Conservation (phyloP, 2,888 invertebrate species). For the Idaea straminata region DNA sequence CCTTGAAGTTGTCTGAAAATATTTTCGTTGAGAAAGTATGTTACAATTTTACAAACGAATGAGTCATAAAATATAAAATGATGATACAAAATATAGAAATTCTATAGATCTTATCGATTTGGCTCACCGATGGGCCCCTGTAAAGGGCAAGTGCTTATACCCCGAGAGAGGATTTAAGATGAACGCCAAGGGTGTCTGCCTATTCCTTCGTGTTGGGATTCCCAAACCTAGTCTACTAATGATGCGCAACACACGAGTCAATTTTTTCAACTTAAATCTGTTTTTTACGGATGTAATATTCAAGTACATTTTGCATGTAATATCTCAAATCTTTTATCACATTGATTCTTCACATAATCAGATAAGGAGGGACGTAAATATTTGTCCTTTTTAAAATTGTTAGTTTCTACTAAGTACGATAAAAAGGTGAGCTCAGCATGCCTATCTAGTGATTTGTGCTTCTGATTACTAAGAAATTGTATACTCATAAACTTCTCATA, state of each 20-base stretch:
- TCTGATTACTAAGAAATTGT: constrained; percentile 6
- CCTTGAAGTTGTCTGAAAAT: neutral
- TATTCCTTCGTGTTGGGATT: too few relatives aligned
- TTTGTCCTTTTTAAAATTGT: neutral
- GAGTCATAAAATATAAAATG: too few relatives aligned
- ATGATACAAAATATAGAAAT: too few relatives aligned
- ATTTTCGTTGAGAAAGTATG: neutral
- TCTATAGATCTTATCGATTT: too few relatives aligned
- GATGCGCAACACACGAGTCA: too few relatives aligned
- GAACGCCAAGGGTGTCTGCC: neutral
- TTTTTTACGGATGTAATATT: neutral
- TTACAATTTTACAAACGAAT: neutral
- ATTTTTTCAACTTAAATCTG: neutral
- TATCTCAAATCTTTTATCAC: neutral
- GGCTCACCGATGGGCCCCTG: too few relatives aligned
- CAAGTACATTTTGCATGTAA: neutral
- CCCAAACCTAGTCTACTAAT: too few relatives aligned
- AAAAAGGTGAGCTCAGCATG: neutral
- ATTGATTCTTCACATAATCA: neutral
- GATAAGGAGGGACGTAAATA: neutral
- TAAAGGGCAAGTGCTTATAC: neutral
- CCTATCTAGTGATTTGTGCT: constrained; percentile 1
- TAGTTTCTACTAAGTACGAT: neutral
- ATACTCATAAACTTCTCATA: constrained; percentile 11
- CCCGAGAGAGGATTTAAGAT: neutral